Percentiles rank a stretch among this genome's conserved stretches.
These are phyloP conservation scores for Microctenopoma steveboyesi DNA, from an alignment of 2,797 vertebrate species.

Conservation along the genomic window DNA sequence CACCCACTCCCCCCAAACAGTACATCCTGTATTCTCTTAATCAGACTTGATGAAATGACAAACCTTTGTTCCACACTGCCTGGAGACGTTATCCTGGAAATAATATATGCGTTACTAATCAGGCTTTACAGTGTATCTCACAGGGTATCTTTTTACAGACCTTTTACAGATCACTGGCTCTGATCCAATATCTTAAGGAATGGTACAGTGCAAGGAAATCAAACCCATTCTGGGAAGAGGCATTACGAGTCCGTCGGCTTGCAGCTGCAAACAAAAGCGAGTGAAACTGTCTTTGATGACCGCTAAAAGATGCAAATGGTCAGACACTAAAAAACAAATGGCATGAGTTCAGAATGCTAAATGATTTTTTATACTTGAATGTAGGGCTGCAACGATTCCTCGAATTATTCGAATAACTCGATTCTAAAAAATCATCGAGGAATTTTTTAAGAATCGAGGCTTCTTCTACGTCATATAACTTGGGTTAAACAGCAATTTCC, in stretches of 20 bases:
- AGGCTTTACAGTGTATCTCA: conserved; percentile 68
- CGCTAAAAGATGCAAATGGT: conserved; percentile 55
- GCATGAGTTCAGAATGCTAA: neutral
- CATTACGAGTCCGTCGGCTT: conserved; percentile 71
- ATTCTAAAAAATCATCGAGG: no score
- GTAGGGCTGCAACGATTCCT: no score
- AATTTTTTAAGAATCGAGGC: no score
- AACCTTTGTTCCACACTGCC: conserved; percentile 66
- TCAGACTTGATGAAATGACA: conserved; percentile 65
- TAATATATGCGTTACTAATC: conserved; percentile 72
- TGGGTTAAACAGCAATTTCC: no score
- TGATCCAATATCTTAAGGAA: conserved; percentile 69
- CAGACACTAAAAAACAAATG: conserved; percentile 40
- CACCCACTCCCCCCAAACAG: conserved; percentile 6
- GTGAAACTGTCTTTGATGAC: conserved; percentile 66
- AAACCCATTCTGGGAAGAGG: conserved; percentile 72
- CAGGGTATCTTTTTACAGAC: conserved; percentile 70
- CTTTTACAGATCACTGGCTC: conserved; percentile 70
- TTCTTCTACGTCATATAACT: no score
- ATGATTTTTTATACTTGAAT: neutral
- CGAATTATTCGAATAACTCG: no score
- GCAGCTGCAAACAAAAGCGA: conserved; percentile 67
- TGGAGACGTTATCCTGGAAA: conserved; percentile 70
- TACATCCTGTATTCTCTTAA: conserved; percentile 47
- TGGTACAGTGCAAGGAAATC: conserved; percentile 64